Evolutionary conservation across 1,140 invertebrate genomes (phyloP), one percentile per base, ranked within the genome.

Genomic region (Augochlora pura): DNA sequence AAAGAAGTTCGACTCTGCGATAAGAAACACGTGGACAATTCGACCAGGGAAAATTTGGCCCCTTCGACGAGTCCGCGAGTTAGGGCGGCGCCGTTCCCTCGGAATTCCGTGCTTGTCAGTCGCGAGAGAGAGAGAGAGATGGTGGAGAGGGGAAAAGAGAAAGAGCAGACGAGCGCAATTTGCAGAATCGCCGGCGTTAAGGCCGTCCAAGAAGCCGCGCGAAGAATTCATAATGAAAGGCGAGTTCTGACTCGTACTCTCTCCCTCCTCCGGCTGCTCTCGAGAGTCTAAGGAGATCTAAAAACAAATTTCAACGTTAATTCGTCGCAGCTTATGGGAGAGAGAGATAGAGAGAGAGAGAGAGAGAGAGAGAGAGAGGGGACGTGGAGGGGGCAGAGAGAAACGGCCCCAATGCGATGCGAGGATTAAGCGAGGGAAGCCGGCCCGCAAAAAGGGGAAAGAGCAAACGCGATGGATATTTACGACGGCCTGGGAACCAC

Each of bases 221-320:
- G 16, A 25, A 65, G 72, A 74, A 74, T 74, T 65, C 62, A 18
- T 65, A 54, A 74, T 67, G 73, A 42, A 75, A 46, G 12, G 63
- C 38, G 73, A 7, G 21, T 32, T 32, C 32, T 32, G 32, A 4
- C 32, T 32, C 32, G 1, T 4, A 2, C 32, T 32, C 49, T n/a
- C 12, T 49, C 23, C 27, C 63, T 73, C 60, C 49, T 32, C 18
- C 46, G 46, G 46, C 0, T 14, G 46, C 38, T 10, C n/a, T 54
- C 27, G 23, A 14, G 27, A 42, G n/a, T 60, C 12, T 25, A 18
- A 7, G 16, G 49, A 12, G 21, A 21, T 25, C 32, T 72, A 27
- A 27, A 72, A 46, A 72, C 23, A 62, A 72, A 60, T 32, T 62
- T 62, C 23, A 32, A 72, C 57, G 39, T 72, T 32, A 16, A 72